Conservation (phyloP, 2,113 vertebrate species). For the Centropus bengalensis region DNA sequence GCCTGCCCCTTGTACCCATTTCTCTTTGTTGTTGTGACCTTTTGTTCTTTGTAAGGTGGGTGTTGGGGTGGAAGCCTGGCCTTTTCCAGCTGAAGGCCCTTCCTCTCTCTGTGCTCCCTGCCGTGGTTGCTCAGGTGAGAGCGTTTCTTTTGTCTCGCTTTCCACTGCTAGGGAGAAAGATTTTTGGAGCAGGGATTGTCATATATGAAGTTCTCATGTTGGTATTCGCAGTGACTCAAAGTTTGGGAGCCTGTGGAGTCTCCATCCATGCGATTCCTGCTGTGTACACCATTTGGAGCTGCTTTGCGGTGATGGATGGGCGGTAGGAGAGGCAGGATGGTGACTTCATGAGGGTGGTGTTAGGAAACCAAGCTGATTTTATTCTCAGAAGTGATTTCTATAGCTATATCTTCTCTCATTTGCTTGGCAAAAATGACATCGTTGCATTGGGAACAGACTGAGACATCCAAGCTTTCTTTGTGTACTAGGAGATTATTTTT, state of each 20-base stretch:
- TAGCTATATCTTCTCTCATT: fast-evolving
- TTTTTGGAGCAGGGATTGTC: not conserved
- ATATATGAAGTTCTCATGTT: fast-evolving
- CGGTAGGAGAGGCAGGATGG: not conserved
- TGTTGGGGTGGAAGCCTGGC: not conserved
- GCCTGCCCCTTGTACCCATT: fast-evolving
- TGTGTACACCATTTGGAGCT: not conserved
- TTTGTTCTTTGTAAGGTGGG: not conserved
- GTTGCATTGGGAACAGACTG: not conserved
- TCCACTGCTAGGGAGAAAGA: not conserved
- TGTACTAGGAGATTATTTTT: not conserved
- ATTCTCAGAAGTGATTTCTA: not conserved
- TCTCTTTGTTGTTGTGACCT: not conserved
- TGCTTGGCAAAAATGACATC: not conserved
- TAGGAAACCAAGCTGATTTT: not conserved
- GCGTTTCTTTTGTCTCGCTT: not conserved
- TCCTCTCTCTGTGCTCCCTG: not conserved
- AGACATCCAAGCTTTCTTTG: not conserved
- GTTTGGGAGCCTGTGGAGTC: not conserved
- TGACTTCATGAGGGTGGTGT: not conserved
- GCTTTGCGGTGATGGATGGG: not conserved
- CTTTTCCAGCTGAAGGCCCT: not conserved
- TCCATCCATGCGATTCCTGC: not conserved
- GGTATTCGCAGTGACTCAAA: not conserved
- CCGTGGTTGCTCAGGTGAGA: not conserved